Evolutionary conservation across 2,888 invertebrate species (phyloP).

Genomic region (Gastrophysa polygoni): DNA sequence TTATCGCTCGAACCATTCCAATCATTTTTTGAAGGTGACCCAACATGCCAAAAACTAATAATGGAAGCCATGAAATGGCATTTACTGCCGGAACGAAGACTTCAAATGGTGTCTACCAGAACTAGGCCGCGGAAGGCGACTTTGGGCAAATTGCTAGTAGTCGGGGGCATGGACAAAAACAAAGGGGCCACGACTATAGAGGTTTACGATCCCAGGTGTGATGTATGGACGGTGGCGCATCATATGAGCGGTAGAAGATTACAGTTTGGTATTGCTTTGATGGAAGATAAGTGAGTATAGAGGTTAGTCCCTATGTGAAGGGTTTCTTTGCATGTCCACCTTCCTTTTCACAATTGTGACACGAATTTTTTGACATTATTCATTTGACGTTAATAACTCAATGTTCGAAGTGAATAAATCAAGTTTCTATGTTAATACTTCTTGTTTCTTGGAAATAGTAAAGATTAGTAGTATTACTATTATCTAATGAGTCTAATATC

Average conservation of each 20-base stretch:
- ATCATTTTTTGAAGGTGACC: conserved; percentile 58
- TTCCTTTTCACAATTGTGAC: too few species aligned
- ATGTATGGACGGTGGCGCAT: conserved; percentile 77
- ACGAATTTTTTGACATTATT: too few species aligned
- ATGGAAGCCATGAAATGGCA: conserved; percentile 96
- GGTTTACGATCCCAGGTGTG: conserved; percentile 82
- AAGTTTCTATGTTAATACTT: too few species aligned
- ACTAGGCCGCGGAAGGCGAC: conserved; percentile 92
- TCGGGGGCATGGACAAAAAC: conserved; percentile 92
- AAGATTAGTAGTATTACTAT: too few species aligned
- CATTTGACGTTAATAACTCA: too few species aligned
- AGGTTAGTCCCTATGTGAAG: too few species aligned
- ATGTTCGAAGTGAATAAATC: too few species aligned
- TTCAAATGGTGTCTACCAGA: conserved; percentile 76
- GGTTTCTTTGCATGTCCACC: too few species aligned
- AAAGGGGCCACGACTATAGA: conserved; percentile 93
- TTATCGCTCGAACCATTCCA: too few species aligned
- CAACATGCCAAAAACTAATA: conserved; percentile 82
- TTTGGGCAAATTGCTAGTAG: conserved; percentile 81
- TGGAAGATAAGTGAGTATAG: conserved; percentile 68
- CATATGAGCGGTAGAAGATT: conserved; percentile 80
- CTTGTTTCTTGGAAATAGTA: too few species aligned
- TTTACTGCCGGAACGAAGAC: conserved; percentile 82
- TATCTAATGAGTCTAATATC: too few species aligned
- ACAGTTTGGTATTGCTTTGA: conserved; percentile 90